Base-by-base conservation (phyloP, 2,888 invertebrate genomes). In the Baccha elongata region DNA sequence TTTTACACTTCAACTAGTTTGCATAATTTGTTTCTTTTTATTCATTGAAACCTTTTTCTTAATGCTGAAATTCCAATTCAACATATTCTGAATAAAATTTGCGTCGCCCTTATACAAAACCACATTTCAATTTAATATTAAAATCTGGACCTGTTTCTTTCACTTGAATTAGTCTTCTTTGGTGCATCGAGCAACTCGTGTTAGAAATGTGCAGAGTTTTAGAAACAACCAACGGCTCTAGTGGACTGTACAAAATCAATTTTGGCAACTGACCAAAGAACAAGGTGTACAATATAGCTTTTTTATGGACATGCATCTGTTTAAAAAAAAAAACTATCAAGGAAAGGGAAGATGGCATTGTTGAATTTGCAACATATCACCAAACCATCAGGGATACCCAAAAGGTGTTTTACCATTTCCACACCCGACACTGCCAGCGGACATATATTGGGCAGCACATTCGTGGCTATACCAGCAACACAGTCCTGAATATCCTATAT, bases 231-330 rank as follows among this genome's bases (percentile, higher is more conserved):
- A 67, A 21, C 62, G 53, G 68, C 42, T 42, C 37, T 58, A 69
- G 50, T 75, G 72, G 52, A 53, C 62, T 62, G 72, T 72, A 55
- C 67, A 85, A 87, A 87, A 87, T 87, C 86, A 86, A 87, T 86
- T 87, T 86, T 87, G 87, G 87, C 87, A 87, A 87, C 86, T 86
- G 85, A 86, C 86, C 86, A 86, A 85, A 74, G 84, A 86, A 84
- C 76, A 58, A 78, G 48, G 65, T 76, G 48, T 67, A 73, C 44
- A 35, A 50, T 67, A 71, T 73, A 53, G 52, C 65, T 60, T 48
- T 1, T 37, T 29, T 11, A 35, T 19, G 23, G 8, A 40, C 17
- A 32, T 60, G 52, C 65, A 58, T 72, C 71, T n/a, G 64, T 64
- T 76, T 40, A 7, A 35, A 48, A 26, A 29, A 7, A 35, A 48